A percentile compares a stretch with the other conserved stretches of the same genome.
Evolutionary conservation across 2,113 vertebrate genomes (phyloP).

Genomic region (Dromiciops gliroides): DNA sequence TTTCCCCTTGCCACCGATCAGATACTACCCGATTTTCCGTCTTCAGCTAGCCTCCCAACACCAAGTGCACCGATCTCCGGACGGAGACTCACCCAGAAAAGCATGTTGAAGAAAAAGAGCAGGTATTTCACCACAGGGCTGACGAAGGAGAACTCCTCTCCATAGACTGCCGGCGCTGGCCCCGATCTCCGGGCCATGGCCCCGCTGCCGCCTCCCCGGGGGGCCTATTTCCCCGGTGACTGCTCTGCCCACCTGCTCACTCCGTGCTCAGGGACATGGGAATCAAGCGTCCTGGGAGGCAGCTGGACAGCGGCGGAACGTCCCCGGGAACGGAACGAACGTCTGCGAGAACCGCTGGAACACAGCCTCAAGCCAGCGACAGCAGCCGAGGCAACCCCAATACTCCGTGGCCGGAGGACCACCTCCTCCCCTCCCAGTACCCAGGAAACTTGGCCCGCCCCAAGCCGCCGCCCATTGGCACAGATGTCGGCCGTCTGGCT

Average conservation of each 20-base stretch:
- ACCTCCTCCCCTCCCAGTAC: constrained; percentile 54
- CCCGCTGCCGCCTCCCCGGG: constrained; percentile 61
- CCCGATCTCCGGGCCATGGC: constrained; percentile 83
- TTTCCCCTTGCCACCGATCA: neutral
- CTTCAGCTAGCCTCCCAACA: constrained; percentile 1
- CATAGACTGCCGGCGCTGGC: constrained; percentile 23
- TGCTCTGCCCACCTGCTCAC: constrained; percentile 61
- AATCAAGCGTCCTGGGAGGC: constrained; percentile 35
- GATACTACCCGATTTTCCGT: neutral
- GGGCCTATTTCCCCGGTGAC: constrained; percentile 69
- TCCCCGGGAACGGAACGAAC: neutral
- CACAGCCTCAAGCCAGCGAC: neutral
- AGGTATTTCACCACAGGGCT: constrained; percentile 92
- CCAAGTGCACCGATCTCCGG: neutral
- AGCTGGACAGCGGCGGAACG: constrained; percentile 43
- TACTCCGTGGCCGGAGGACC: constrained; percentile 45
- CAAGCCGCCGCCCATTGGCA: constrained; percentile 60
- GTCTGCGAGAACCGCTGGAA: constrained; percentile 4
- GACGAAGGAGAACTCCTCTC: constrained; percentile 89
- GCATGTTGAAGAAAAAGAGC: constrained; percentile 93
- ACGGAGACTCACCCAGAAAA: constrained; percentile 93
- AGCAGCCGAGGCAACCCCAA: neutral
- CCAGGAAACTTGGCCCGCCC: constrained; percentile 69
- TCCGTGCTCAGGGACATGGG: constrained; percentile 36
- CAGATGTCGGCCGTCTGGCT: constrained; percentile 50